A percentile compares a stretch with the other conserved stretches of the same genome.
Evolutionary conservation across 2,113 vertebrate species (phyloP).

Genomic region (Platysteira castanea): DNA sequence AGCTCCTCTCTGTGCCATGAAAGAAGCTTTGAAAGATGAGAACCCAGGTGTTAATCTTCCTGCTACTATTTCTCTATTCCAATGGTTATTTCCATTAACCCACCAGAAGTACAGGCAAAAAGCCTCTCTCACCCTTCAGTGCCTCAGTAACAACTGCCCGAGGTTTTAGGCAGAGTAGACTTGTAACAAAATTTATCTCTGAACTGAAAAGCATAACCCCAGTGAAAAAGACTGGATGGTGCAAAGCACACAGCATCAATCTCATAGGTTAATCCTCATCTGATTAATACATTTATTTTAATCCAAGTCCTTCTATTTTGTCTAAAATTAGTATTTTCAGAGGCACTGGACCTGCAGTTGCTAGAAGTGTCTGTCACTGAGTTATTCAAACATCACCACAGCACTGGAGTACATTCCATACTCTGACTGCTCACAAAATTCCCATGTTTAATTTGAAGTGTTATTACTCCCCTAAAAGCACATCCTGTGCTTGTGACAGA

Average conservation of each 20-base stretch:
- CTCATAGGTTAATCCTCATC: not conserved
- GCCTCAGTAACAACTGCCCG: not conserved
- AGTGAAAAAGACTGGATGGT: not conserved
- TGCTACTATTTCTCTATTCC: not conserved
- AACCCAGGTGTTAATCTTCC: not conserved
- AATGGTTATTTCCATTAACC: not conserved
- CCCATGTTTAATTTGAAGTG: not conserved
- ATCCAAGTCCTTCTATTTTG: not conserved
- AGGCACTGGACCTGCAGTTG: not conserved
- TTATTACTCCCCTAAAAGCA: not conserved
- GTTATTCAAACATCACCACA: not conserved
- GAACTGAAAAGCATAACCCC: not conserved
- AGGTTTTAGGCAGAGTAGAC: not conserved
- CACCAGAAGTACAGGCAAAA: not conserved
- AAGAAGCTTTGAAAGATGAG: not conserved
- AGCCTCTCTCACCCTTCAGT: accelerated
- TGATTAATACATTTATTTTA: not conserved
- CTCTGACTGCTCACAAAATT: not conserved
- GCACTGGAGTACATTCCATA: not conserved
- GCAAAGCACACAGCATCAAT: not conserved
- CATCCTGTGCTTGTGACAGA: not conserved
- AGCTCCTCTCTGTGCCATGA: not conserved
- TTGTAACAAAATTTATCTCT: not conserved
- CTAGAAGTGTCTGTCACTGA: not conserved
- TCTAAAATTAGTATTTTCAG: not conserved